phyloP scores from a whole-genome alignment of 1,140 invertebrate species.

The Dendrolimus kikuchii region DNA sequence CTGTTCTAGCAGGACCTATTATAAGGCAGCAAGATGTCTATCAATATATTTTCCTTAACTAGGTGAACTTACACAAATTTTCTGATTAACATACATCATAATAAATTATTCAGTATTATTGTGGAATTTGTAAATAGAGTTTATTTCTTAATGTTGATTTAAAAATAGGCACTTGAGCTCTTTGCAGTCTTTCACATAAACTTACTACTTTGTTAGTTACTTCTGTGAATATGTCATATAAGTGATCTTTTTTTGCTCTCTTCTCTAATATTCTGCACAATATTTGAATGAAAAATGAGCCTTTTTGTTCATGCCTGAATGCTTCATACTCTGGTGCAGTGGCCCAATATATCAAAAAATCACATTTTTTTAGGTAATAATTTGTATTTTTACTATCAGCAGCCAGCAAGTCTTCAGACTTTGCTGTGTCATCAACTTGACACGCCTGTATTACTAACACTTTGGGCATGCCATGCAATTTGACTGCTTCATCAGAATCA shows the following conservation, averaged over 20 bases:
- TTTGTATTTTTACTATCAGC: slow-evolving; percentile 34
- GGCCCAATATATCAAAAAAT: slow-evolving; percentile 59
- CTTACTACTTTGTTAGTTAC: slow-evolving; percentile 39
- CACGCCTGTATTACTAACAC: slow-evolving; percentile 62
- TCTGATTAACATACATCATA: neutral
- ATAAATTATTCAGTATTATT: slow-evolving; percentile 3
- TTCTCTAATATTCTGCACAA: slow-evolving; percentile 37
- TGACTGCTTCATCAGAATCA: slow-evolving; percentile 40
- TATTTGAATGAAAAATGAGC: slow-evolving; percentile 55
- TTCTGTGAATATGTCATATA: slow-evolving; percentile 51
- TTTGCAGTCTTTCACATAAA: slow-evolving; percentile 30
- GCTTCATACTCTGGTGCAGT: slow-evolving; percentile 56
- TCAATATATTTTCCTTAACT: no score
- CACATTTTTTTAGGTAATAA: slow-evolving; percentile 39
- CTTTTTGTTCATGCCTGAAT: slow-evolving; percentile 39
- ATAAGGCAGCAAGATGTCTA: no score
- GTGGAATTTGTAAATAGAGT: slow-evolving; percentile 29
- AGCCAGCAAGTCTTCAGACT: slow-evolving; percentile 16
- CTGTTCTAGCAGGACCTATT: no score
- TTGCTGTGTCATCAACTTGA: slow-evolving; percentile 35
- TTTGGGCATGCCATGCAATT: slow-evolving; percentile 47
- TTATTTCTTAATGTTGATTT: slow-evolving; percentile 50
- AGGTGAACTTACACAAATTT: no score
- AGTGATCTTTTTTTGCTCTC: slow-evolving; percentile 31
- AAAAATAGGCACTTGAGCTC: slow-evolving; percentile 47